phyloP scores from a whole-genome alignment of 2,113 vertebrate species.

The Hippocampus barbouri region DNA sequence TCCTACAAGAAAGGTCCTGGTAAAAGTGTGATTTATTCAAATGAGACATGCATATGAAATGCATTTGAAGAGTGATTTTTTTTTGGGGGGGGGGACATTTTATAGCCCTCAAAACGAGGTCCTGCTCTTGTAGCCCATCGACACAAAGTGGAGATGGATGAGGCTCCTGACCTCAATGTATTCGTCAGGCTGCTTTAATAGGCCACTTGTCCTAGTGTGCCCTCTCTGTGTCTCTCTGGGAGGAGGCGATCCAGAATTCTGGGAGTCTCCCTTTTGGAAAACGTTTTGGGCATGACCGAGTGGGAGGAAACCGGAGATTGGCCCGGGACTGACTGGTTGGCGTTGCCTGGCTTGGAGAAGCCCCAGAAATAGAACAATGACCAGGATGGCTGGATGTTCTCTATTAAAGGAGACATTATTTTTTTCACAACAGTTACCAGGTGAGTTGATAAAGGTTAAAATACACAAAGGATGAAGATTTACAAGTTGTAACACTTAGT shows the following conservation, averaged over 20 bases:
- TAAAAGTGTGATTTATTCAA: neutral
- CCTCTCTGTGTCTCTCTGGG: slow-evolving; percentile 3
- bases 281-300: slow-evolving; percentile 17
- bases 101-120: neutral
- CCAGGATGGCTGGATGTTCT: slow-evolving; percentile 18
- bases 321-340: slow-evolving; percentile 15
- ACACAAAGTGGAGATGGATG: slow-evolving; percentile 1
- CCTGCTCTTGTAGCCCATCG: neutral
- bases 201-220: slow-evolving; percentile 1
- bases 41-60: too few species aligned
- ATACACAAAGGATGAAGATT: too few species aligned
- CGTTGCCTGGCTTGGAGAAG: slow-evolving; percentile 33
- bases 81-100: neutral
- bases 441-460: neutral
- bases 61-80: too few species aligned
- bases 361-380: slow-evolving; percentile 19
- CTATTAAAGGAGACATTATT: neutral
- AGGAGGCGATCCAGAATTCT: slow-evolving; percentile 22
- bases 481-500: too few species aligned
- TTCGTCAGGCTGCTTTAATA: slow-evolving; percentile 29
- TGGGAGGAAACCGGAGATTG: slow-evolving; percentile 34
- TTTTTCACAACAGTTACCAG: neutral
- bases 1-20: neutral
- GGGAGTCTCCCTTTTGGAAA: slow-evolving; percentile 32
- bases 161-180: slow-evolving; percentile 15